These are phyloP conservation scores for Zelostemma sp. DNA, from an alignment of 1,140 invertebrate species.

Conservation along the genomic window DNA sequence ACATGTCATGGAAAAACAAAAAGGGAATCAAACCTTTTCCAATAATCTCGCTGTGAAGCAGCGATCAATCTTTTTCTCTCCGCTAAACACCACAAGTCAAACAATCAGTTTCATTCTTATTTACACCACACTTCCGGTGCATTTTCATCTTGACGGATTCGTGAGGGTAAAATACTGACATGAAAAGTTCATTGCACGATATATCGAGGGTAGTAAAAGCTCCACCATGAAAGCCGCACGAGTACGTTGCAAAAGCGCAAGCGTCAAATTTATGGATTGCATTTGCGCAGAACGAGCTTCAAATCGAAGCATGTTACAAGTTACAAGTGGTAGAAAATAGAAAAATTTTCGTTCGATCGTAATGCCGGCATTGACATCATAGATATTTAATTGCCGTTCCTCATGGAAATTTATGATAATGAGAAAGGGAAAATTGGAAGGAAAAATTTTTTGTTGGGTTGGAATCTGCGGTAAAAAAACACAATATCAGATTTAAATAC, in stretches of 20 bases:
- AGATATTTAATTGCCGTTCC: no score
- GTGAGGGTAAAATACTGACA: conserved; percentile 3
- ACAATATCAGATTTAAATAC: no score
- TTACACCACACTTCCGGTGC: conserved; percentile 31
- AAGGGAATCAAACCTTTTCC: conserved; percentile 25
- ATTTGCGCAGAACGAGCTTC: conserved; percentile 30
- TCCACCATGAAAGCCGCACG: conserved; percentile 34
- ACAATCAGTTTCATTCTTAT: conserved; percentile 11
- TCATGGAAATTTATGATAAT: no score
- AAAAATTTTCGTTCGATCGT: no score
- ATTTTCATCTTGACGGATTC: conserved; percentile 40
- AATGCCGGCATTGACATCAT: no score
- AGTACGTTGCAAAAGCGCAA: conserved; percentile 28
- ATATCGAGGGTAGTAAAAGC: conserved; percentile 32
- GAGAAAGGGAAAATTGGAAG: background rate
- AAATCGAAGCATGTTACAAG: no score
- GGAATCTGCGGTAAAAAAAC: no score
- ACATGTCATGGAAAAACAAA: background rate
- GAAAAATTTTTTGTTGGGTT: background rate
- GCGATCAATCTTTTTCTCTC: conserved; percentile 5
- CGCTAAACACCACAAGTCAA: conserved; percentile 12
- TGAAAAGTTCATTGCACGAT: conserved; percentile 27
- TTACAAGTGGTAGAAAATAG: no score
- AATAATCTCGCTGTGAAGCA: conserved; percentile 26
- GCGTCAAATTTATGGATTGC: conserved; percentile 42